These are phyloP conservation scores for Psammodynastes pulverulentus DNA, from an alignment of 2,113 vertebrate genomes.

Conservation along the genomic window DNA sequence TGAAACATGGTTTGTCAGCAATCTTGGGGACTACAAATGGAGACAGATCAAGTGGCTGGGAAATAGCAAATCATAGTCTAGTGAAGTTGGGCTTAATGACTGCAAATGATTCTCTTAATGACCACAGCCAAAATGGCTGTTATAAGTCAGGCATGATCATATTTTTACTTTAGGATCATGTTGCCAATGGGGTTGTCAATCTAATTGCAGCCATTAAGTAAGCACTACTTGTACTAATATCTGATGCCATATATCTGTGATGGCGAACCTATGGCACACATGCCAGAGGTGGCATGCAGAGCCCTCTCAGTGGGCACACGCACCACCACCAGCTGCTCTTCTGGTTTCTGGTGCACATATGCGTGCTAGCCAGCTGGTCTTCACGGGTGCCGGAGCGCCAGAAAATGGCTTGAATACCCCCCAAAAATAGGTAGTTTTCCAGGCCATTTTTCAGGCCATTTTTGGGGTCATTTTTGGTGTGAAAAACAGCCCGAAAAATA, in stretches of 20 bases:
- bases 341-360: too few species aligned
- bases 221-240: not conserved
- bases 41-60: not conserved
- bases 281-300: too few species aligned
- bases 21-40: not conserved
- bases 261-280: too few species aligned
- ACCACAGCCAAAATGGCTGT: not conserved
- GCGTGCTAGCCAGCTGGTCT: too few species aligned
- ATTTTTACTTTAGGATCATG: not conserved
- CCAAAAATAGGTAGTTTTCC: too few species aligned
- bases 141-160: not conserved
- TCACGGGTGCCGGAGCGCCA: too few species aligned
- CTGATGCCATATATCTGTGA: not conserved
- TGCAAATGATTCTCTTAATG: not conserved
- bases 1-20: not conserved
- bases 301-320: too few species aligned
- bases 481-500: too few species aligned
- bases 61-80: not conserved
- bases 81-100: not conserved
- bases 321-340: too few species aligned
- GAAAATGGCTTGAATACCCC: too few species aligned
- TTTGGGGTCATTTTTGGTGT: too few species aligned
- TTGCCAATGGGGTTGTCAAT: not conserved
- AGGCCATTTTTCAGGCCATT: too few species aligned
- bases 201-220: not conserved